Conservation (phyloP, 1,140 invertebrate genomes). For the Zaprionus nigranus region DNA sequence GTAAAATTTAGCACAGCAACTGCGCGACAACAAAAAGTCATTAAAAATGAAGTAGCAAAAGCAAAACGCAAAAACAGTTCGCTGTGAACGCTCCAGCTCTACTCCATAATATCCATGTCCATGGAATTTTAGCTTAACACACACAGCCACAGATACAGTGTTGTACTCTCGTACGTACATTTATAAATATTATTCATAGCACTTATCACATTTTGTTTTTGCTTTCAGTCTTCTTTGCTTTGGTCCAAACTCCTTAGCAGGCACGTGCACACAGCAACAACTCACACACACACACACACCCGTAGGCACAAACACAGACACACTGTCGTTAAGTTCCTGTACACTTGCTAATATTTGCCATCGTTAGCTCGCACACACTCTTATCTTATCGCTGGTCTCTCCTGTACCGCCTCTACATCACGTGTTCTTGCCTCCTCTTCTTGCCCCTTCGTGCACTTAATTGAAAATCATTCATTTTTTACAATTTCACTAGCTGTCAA, state of each 20-base stretch:
- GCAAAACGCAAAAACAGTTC: constrained; percentile 23
- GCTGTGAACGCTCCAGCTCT: constrained; percentile 37
- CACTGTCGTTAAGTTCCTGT: constrained; percentile 2
- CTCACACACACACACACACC: background rate
- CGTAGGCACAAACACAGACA: constrained; percentile 9
- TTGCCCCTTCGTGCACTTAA: constrained; percentile 63
- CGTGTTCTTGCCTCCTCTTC: background rate
- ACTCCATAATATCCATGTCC: constrained; percentile 32
- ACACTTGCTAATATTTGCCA: constrained; percentile 55
- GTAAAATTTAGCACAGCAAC: constrained; percentile 50
- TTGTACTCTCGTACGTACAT: constrained; percentile 1
- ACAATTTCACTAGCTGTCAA: constrained; percentile 55
- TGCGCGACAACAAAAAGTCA: constrained; percentile 40
- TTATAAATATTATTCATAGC: constrained; percentile 52
- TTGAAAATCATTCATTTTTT: constrained; percentile 65
- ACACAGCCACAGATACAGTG: constrained; percentile 17
- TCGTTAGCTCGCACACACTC: constrained; percentile 31
- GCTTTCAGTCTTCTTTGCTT: constrained; percentile 28
- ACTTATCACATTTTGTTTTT: constrained; percentile 45
- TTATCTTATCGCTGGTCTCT: constrained; percentile 69
- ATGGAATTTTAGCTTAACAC: constrained; percentile 36
- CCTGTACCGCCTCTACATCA: constrained; percentile 3
- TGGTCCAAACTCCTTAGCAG: constrained; percentile 45
- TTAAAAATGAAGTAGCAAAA: constrained; percentile 44
- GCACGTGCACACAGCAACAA: constrained; percentile 10